A percentile compares a stretch with the other conserved stretches of the same genome.
Conservation (phyloP, 2,888 invertebrate species). For the Phania funesta region DNA sequence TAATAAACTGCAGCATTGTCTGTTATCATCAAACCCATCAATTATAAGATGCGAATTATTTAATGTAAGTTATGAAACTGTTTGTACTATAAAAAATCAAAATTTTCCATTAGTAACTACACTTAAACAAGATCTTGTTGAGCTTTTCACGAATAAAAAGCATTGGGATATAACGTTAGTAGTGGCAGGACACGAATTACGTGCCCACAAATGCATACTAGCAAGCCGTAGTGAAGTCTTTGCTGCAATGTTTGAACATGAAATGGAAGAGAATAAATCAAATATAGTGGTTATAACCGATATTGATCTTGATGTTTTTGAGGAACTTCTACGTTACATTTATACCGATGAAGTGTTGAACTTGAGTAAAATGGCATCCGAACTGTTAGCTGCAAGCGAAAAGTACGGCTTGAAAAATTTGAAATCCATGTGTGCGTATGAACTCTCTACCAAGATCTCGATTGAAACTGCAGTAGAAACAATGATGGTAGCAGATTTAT, state of each 20-base stretch:
- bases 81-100: no score
- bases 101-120: no score
- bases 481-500: constrained; percentile 96
- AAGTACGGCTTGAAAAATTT: constrained; percentile 99
- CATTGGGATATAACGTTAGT: constrained; percentile 84
- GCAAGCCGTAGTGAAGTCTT: constrained; percentile 95
- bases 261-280: constrained; percentile 98
- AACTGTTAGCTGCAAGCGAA: constrained; percentile 97
- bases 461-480: constrained; percentile 98
- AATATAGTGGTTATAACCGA: constrained; percentile 98
- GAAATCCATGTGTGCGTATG: constrained; percentile 99
- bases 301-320: constrained; percentile 97
- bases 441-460: constrained; percentile 94
- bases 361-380: constrained; percentile 98
- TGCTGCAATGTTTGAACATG: constrained; percentile 99
- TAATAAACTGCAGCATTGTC: no score
- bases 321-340: constrained; percentile 98
- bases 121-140: no score
- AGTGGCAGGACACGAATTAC: constrained; percentile 93
- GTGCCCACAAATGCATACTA: constrained; percentile 98
- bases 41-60: no score
- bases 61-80: no score
- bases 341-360: constrained; percentile 98
- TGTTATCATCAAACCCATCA: no score
- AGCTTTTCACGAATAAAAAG: constrained; percentile 85